phyloP scores from a whole-genome alignment of 2,888 invertebrate species.

The Orthosia cruda region DNA sequence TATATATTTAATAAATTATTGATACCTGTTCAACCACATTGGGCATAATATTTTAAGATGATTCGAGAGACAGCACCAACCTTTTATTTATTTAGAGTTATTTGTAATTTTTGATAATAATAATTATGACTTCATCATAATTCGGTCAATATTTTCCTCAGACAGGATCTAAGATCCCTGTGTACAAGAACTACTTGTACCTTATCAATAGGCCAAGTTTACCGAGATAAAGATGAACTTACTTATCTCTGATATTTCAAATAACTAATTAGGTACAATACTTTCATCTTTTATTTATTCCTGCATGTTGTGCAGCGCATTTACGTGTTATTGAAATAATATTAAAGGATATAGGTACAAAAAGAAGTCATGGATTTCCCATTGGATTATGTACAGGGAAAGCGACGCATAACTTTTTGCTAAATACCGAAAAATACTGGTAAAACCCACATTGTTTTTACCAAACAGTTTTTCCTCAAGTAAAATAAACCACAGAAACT shows the following conservation, averaged over 20 bases:
- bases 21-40: conserved; percentile 4
- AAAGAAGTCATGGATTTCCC: too few relatives aligned
- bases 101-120: conserved; percentile 51
- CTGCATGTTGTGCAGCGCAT: background rate
- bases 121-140: conserved; percentile 57
- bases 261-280: conserved; percentile 68
- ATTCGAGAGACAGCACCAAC: conserved; percentile 3
- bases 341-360: background rate
- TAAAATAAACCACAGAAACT: too few relatives aligned
- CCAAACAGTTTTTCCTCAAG: background rate
- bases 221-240: conserved; percentile 80
- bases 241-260: conserved; percentile 77
- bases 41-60: conserved; percentile 18
- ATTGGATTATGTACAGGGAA: conserved; percentile 2
- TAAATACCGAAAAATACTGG: background rate
- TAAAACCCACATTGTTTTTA: background rate
- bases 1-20: background rate
- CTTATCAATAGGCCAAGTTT: conserved; percentile 83
- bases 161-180: conserved; percentile 71
- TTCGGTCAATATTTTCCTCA: conserved; percentile 66
- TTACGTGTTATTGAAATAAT: background rate
- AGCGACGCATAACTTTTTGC: background rate
- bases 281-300: conserved; percentile 66
- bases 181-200: conserved; percentile 71
- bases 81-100: conserved; percentile 44